Evolutionary conservation across 1,140 invertebrate species (phyloP), one percentile per base, ranked within the genome.

Genomic region (Neuroterus valhalla): DNA sequence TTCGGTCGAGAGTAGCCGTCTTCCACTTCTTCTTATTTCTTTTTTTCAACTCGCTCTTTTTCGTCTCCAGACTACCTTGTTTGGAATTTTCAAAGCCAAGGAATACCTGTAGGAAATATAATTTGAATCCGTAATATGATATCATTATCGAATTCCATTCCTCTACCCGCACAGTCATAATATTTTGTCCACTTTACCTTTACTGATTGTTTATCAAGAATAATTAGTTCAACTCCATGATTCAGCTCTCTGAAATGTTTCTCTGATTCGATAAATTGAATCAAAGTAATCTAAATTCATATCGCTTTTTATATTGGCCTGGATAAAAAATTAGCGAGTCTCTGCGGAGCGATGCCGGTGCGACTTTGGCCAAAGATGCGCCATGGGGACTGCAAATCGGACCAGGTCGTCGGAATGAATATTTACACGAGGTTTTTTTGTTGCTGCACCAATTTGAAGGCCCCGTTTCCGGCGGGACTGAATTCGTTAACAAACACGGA

Each of bases 401-500:
- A 1, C 14, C 15, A 62, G 66, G 50, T 44, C 43, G 69, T 69
- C 71, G 76, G 66, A 55, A 74, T 81, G 80, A 79, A 81, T 81
- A 79, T 81, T 71, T 68, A 77, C n/a, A 68, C 19, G 23, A 15
- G 19, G 17, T 42, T 73, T 77, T 75, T 76, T 79, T 78, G 74
- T 78, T 52, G 66, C 8, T 82, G 84, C 80, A 81, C 81, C 72
- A 82, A 83, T 85, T 84, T 84, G 78, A 79, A 82, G 75, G 71
- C 76, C 71, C 46, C 70, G 77, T 76, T 76, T 79, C 78, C 80
- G 78, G 76, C 26, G 55, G 78, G 46, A 42, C 70, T 75, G 77
- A 75, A 78, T 81, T 81, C 75, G 78, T 81, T 78, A 77, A 77
- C 2, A 62, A 23, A 26, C 4, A 23, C 5, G 72, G 75, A 80